Base-by-base conservation (phyloP, 2,797 vertebrate species). In the Erethizon dorsatum region DNA sequence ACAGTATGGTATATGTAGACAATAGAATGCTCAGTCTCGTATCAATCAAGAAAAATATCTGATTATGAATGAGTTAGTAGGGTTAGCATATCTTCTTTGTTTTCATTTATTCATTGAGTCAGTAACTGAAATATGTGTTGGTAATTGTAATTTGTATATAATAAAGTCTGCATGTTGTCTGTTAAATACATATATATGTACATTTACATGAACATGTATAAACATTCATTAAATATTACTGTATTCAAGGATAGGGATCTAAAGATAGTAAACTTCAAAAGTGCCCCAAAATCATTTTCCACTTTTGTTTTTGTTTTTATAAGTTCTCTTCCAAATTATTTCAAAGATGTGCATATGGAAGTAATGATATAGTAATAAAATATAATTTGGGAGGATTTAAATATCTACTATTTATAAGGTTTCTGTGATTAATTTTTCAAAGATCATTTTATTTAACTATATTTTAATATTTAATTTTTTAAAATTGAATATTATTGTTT, bases 301-400 rank as follows among this genome's bases (percentile, higher is more conserved):
- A 52, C 33, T 85, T 94, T 10, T 90, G 50, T 57, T 83, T 91
- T 47, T 37, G 5, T 56, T 80, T 77, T 24, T 83, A 54, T 18
- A 57, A 15, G 6, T 61, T 47, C 7, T 75, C 28, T 82, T 31
- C 26, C 83, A 94, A 88, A 54, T 50, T 86, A 89, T 83, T 75
- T 90, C 56, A 73, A 37, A 79, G n/a, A 45, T 45, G n/a, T 45
- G 5, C 1, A 59, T 54, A 24, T 57, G 45, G 61, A 56, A 73
- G 12, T 41, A n/a, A 79, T 41, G 26, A 90, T 56, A 61, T 6
- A 63, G 65, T 47, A 71, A 83, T 67, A 91, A 83, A 86, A 79
- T 59, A 31, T 33, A 93, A 61, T 61, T 91, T n/a, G 18, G 9
- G 26, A n/a, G 14, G 10, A 95, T 95, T 91, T 20, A 91, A 95